phyloP scores from a whole-genome alignment of 1,140 invertebrate species.

The Drosophila serrata region DNA sequence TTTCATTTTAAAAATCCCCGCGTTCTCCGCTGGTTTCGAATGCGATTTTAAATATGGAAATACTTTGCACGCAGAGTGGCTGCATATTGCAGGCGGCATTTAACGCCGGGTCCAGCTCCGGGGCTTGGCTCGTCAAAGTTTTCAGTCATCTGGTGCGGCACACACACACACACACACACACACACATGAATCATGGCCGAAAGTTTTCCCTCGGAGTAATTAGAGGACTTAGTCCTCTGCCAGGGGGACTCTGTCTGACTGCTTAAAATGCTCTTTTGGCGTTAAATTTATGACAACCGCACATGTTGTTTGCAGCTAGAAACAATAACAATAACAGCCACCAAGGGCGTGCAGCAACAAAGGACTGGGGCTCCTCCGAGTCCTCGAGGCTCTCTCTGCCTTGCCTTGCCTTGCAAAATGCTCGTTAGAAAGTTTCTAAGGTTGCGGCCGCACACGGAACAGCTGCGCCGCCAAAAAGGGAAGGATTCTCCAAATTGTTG shows the following conservation, averaged over 20 bases:
- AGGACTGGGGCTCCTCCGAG: background rate
- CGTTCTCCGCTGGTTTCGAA: constrained; percentile 35
- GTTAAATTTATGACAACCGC: constrained; percentile 81
- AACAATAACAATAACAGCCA: constrained; percentile 50
- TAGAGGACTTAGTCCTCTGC: constrained; percentile 67
- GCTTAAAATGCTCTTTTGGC: constrained; percentile 77
- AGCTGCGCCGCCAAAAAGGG: constrained; percentile 70
- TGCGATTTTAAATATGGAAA: constrained; percentile 54
- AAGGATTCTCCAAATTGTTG: constrained; percentile 72
- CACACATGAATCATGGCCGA: constrained; percentile 28
- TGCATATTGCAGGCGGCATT: constrained; percentile 39
- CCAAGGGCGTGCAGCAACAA: constrained; percentile 35
- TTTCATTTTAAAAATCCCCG: constrained; percentile 36
- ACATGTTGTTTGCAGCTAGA: constrained; percentile 69
- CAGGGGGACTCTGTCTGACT: constrained; percentile 44
- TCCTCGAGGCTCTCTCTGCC: constrained; percentile 9
- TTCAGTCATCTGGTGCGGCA: constrained; percentile 13
- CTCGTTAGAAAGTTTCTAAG: constrained; percentile 64
- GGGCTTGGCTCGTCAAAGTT: constrained; percentile 38
- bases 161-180: constrained; percentile 3
- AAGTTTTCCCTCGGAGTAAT: constrained; percentile 70
- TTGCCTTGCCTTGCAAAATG: constrained; percentile 22
- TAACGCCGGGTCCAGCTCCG: constrained; percentile 17
- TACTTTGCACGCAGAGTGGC: constrained; percentile 40
- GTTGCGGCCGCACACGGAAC: constrained; percentile 60